Conservation (phyloP, 2,113 vertebrate species). For the Odontesthes bonariensis region DNA sequence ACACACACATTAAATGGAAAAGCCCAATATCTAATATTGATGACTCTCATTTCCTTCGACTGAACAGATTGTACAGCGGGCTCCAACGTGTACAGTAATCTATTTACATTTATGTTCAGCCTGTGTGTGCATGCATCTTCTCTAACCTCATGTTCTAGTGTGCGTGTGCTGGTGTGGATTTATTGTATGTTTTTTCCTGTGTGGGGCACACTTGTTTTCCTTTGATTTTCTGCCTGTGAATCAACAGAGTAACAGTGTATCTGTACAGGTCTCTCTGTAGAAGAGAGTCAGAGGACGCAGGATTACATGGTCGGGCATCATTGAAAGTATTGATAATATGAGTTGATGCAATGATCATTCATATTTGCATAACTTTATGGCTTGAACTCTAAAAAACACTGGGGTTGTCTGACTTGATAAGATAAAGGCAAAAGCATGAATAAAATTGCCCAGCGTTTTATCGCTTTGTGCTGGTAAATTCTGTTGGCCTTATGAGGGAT, state of each 20-base stretch:
- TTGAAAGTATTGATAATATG: neutral
- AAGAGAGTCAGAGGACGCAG: neutral
- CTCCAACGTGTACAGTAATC: slow-evolving; percentile 39
- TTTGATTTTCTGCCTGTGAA: neutral
- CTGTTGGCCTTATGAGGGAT: neutral
- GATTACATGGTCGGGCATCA: neutral
- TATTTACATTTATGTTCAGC: slow-evolving; percentile 44
- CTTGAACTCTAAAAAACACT: no score
- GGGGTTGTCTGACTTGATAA: no score
- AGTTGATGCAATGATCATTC: no score
- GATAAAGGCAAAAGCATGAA: no score
- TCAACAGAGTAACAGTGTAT: neutral
- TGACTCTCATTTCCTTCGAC: slow-evolving; percentile 57
- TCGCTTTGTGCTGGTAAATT: neutral
- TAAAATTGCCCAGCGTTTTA: neutral
- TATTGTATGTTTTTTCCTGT: neutral
- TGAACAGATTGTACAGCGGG: slow-evolving; percentile 36
- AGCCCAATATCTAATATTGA: slow-evolving; percentile 49
- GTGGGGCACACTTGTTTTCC: neutral
- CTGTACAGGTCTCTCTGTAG: neutral
- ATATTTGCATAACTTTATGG: no score
- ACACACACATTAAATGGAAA: slow-evolving; percentile 18
- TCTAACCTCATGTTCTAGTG: neutral
- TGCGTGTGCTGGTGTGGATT: neutral
- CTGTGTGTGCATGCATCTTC: neutral